These are phyloP conservation scores for Agriopis aurantiaria DNA, from an alignment of 2,888 invertebrate genomes.

Conservation along the genomic window DNA sequence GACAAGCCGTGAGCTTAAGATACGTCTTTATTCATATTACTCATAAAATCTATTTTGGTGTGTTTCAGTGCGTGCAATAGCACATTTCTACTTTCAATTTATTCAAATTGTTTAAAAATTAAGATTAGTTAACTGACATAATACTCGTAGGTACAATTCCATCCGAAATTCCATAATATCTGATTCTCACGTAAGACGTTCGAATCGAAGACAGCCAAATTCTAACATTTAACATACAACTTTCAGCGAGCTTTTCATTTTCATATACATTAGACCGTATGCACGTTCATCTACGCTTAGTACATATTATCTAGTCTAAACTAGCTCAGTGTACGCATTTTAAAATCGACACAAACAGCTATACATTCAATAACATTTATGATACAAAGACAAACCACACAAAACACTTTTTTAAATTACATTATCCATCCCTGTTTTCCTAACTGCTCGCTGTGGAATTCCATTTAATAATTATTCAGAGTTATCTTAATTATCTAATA, in stretches of 20 bases:
- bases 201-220: constrained; percentile 50
- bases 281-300: constrained; percentile 59
- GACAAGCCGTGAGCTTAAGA: constrained; percentile 80
- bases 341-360: constrained; percentile 73
- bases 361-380: constrained; percentile 84
- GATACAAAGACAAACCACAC: constrained; percentile 81
- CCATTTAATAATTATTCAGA: constrained; percentile 70
- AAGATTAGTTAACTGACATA: constrained; percentile 59
- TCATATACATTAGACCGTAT: constrained; percentile 61
- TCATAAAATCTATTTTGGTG: constrained; percentile 75
- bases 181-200: constrained; percentile 38
- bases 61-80: constrained; percentile 84
- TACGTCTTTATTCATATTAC: constrained; percentile 64
- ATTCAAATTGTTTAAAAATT: constrained; percentile 68
- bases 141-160: constrained; percentile 65
- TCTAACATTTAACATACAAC: constrained; percentile 64
- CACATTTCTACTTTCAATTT: constrained; percentile 78
- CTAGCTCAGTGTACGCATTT: constrained; percentile 73
- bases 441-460: constrained; percentile 80
- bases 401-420: constrained; percentile 77
- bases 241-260: constrained; percentile 77
- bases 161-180: constrained; percentile 76
- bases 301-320: constrained; percentile 66
- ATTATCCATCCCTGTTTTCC: constrained; percentile 86
- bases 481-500: constrained; percentile 84